Evolutionary conservation across 2,888 invertebrate genomes (phyloP).

Genomic region (Nephrocerus scutellatus): DNA sequence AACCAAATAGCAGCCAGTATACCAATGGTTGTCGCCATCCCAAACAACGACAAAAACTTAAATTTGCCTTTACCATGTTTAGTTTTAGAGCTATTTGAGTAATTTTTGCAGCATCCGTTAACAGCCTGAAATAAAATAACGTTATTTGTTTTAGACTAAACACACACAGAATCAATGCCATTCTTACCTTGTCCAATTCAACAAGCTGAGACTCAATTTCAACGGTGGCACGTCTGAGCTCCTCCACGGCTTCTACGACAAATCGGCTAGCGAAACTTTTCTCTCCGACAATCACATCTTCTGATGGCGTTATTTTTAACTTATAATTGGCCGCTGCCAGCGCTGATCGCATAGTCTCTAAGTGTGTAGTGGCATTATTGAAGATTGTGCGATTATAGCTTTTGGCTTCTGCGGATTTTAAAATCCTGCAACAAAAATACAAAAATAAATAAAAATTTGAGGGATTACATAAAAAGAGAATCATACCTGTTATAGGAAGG

Average conservation of each 20-base stretch:
- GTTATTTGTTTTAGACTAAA: no score
- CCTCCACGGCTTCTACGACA: conserved; percentile 40
- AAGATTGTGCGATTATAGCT: conserved; percentile 36
- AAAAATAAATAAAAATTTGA: no score
- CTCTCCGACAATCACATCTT: conserved; percentile 42
- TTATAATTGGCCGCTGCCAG: conserved; percentile 41
- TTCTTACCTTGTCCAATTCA: conserved; percentile 30
- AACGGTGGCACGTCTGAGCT: conserved; percentile 31
- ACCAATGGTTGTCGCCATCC: no score
- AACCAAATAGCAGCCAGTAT: no score
- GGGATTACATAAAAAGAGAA: background rate
- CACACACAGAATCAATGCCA: no score
- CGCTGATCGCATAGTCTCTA: conserved; percentile 36
- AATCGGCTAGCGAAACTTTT: conserved; percentile 43
- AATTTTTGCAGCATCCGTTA: no score
- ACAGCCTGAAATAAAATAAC: no score
- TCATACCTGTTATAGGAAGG: conserved; percentile 32
- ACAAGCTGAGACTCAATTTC: conserved; percentile 34
- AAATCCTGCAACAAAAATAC: conserved; percentile 20
- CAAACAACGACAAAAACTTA: no score
- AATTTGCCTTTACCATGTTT: no score
- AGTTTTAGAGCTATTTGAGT: no score
- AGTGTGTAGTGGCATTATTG: conserved; percentile 31
- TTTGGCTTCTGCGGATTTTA: conserved; percentile 26
- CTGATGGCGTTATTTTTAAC: conserved; percentile 35